phyloP scores from a whole-genome alignment of 2,888 invertebrate genomes.

The Drosophila mimica region DNA sequence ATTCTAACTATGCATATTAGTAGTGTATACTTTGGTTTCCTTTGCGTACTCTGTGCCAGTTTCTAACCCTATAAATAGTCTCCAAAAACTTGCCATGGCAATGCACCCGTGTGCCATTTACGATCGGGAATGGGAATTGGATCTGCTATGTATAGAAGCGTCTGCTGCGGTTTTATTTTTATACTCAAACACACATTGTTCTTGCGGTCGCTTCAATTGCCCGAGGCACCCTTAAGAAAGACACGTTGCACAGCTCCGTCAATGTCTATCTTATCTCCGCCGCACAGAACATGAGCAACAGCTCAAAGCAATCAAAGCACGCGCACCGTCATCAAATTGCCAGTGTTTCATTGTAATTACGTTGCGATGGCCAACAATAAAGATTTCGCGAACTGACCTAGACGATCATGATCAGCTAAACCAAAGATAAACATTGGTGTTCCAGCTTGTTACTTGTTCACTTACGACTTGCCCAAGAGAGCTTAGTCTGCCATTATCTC shows the following conservation, averaged over 20 bases:
- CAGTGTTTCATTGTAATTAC: conserved; percentile 55
- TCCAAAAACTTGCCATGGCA: conserved; percentile 54
- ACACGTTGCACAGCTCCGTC: conserved; percentile 8
- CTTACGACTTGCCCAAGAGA: conserved; percentile 2
- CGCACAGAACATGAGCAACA: conserved; percentile 9
- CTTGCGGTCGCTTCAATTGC: conserved; percentile 11
- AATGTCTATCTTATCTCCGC: conserved; percentile 50
- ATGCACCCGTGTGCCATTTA: conserved; percentile 77
- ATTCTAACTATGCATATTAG: conserved; percentile 43
- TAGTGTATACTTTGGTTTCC: conserved; percentile 5
- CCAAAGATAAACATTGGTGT: conserved; percentile 16
- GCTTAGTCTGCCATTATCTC: conserved; percentile 15
- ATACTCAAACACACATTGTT: conserved; percentile 10
- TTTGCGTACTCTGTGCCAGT: conserved; percentile 41
- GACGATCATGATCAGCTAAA: conserved; percentile 35
- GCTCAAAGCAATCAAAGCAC: conserved; percentile 52
- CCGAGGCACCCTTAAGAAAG: background rate
- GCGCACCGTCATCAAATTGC: conserved; percentile 43
- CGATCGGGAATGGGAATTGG: conserved; percentile 20
- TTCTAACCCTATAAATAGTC: conserved; percentile 58
- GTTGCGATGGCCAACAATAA: conserved; percentile 32
- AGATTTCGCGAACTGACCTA: conserved; percentile 62
- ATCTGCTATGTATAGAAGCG: conserved; percentile 60
- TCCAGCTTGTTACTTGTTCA: background rate
- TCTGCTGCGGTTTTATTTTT: conserved; percentile 51